Conservation (phyloP, 1,140 invertebrate genomes). For the Panonychus citri region DNA sequence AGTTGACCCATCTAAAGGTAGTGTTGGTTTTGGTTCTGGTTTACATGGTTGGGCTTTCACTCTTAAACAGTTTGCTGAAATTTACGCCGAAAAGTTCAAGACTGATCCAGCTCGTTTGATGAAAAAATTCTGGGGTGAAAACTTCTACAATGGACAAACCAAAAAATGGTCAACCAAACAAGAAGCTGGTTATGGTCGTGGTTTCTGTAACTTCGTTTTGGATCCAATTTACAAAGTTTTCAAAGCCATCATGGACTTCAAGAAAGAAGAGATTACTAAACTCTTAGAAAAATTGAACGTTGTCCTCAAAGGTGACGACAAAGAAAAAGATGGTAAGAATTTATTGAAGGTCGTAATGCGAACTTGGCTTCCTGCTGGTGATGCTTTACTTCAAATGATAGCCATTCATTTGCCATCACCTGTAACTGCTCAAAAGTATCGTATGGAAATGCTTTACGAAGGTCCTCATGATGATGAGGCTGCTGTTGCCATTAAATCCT, state of each 20-base stretch:
- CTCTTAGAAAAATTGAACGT: conserved; percentile 73
- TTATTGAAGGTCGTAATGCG: conserved; percentile 89
- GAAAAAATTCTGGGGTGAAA: conserved; percentile 79
- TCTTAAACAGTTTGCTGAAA: conserved; percentile 95
- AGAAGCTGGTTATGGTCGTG: conserved; percentile 56
- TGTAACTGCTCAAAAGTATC: conserved; percentile 92
- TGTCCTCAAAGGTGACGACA: conserved; percentile 75
- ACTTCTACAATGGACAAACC: conserved; percentile 88
- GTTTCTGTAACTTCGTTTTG: conserved; percentile 94
- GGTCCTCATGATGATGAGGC: conserved; percentile 92
- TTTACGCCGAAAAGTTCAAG: conserved; percentile 96
- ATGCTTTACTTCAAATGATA: conserved; percentile 99
- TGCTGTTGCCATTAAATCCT: conserved; percentile 54
- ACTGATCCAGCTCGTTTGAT: conserved; percentile 91
- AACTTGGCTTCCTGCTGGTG: conserved; percentile 95
- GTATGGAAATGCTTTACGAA: conserved; percentile 97
- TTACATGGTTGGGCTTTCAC: conserved; percentile 99
- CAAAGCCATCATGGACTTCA: conserved; percentile 91
- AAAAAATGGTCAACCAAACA: conserved; percentile 96
- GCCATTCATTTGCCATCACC: conserved; percentile 97
- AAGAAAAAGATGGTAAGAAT: conserved; percentile 80
- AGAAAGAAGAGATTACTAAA: conserved; percentile 72
- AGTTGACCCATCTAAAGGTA: conserved; percentile 39
- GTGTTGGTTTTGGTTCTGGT: conserved; percentile 93
- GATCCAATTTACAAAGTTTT: conserved; percentile 98